Evolutionary conservation across 1,140 invertebrate genomes (phyloP), one percentile per base, ranked within the genome.

Genomic region (Lucilia cuprina): DNA sequence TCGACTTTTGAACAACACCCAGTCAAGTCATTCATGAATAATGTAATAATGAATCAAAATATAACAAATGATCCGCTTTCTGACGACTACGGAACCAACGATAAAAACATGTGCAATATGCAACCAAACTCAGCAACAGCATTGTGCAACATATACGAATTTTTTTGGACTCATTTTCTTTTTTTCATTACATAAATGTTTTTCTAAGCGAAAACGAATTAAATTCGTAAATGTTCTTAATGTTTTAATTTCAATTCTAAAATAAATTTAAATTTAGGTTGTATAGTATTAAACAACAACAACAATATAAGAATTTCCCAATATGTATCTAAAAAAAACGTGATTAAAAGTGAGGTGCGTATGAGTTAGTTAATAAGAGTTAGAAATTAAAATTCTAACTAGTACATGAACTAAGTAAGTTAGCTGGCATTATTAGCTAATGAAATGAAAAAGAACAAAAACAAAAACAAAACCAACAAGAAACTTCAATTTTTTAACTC

Each of bases 231-330:
- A n/a, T 60, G 13, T 60, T 21, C 9, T 19, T 9, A 70, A 12
- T 1, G n/a, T 25, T 21, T 70, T 70, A 25, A 25, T 25, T 21
- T 25, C 21, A 25, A 25, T 9, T 70, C 25, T 19, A 70, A 70
- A 70, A 70, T 70, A 70, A 70, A 70, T 70, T 70, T 70, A 70
- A 70, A 70, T 70, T 70, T 70, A 70, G 65, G 65, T 70, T 70
- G 65, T 9, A 19, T 70, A 21, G 19, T n/a, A 65, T 70, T 21
- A 25, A 70, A 70, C 21, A 70, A 9, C 21, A 70, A 9, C 21
- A 70, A 21, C 3, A 9, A 60, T 30, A 30, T 30, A 41, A 41
- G 41, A 1, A 55, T 55, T 55, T 55, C 13, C 13, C 17, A 19
- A 21, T 5, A 70, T 5, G 5, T 70, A n/a, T n/a, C n/a, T n/a